A percentile compares a stretch with the other conserved stretches of the same genome.
These are phyloP conservation scores for Drosophila subpulchrella DNA, from an alignment of 1,140 invertebrate species.

Conservation along the genomic window DNA sequence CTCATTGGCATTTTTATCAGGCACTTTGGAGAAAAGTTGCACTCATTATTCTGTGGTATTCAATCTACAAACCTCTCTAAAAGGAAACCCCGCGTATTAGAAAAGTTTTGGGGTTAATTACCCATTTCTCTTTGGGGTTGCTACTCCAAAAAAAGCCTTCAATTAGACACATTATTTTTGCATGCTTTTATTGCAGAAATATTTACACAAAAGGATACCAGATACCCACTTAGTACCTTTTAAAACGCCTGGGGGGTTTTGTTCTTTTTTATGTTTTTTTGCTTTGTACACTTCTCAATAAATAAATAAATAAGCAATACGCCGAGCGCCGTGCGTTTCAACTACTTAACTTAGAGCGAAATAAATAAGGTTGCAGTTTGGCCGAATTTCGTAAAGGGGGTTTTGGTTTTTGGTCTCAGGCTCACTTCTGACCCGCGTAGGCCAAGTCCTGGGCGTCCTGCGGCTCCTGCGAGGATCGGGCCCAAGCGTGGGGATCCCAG, in stretches of 20 bases:
- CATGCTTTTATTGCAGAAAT: conserved; percentile 69
- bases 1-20: conserved; percentile 14
- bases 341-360: conserved; percentile 70
- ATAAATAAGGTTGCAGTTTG: conserved; percentile 61
- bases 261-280: conserved; percentile 41
- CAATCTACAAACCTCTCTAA: background rate
- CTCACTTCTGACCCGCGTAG: conserved; percentile 86
- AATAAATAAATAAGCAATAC: conserved; percentile 72
- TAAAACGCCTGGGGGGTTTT: conserved; percentile 39
- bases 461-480: conserved; percentile 76
- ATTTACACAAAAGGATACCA: conserved; percentile 60
- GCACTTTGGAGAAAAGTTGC: conserved; percentile 10
- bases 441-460: conserved; percentile 88
- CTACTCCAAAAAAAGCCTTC: conserved; percentile 16
- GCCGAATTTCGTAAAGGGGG: conserved; percentile 31
- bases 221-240: conserved; percentile 14
- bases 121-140: conserved; percentile 30
- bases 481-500: conserved; percentile 86
- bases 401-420: conserved; percentile 28
- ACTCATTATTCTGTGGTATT: conserved; percentile 18
- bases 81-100: conserved; percentile 19
- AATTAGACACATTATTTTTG: conserved; percentile 59
- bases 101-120: conserved; percentile 52
- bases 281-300: conserved; percentile 74
- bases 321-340: conserved; percentile 35